phyloP scores from a whole-genome alignment of 2,797 vertebrate genomes.

The Poliocrania exsul region DNA sequence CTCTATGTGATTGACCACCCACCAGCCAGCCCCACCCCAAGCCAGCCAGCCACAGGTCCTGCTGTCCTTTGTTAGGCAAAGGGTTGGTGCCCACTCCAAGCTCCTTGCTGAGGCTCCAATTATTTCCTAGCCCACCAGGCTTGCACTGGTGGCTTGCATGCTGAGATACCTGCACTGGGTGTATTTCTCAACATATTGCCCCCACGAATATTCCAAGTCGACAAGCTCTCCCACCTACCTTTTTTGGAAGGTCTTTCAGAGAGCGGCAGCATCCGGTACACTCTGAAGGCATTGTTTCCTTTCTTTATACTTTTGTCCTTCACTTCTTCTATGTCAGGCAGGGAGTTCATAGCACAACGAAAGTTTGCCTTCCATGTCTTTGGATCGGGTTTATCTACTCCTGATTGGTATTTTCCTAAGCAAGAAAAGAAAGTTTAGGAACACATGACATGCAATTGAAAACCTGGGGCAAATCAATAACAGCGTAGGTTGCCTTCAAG shows the following conservation, averaged over 20 bases:
- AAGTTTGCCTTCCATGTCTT: conserved; percentile 99
- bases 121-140: background rate
- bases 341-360: conserved; percentile 98
- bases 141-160: background rate
- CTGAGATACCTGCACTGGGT: background rate
- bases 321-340: conserved; percentile 98
- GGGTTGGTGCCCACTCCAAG: background rate
- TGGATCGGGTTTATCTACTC: conserved; percentile 91
- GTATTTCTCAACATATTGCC: background rate
- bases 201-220: background rate
- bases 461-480: background rate
- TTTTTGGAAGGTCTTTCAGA: conserved; percentile 90
- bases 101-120: background rate
- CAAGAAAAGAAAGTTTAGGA: conserved; percentile 21
- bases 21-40: background rate
- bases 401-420: conserved; percentile 92
- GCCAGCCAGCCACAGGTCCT: background rate
- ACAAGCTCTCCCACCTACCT: conserved; percentile 78
- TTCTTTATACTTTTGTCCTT: conserved; percentile 99
- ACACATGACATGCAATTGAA: background rate
- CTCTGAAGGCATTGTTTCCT: conserved; percentile 96
- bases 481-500: background rate
- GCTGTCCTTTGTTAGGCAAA: background rate
- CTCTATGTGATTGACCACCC: background rate
- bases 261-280: conserved; percentile 93